Evolutionary conservation across 2,113 vertebrate species (phyloP).

Genomic region (Typhlomys cinereus): DNA sequence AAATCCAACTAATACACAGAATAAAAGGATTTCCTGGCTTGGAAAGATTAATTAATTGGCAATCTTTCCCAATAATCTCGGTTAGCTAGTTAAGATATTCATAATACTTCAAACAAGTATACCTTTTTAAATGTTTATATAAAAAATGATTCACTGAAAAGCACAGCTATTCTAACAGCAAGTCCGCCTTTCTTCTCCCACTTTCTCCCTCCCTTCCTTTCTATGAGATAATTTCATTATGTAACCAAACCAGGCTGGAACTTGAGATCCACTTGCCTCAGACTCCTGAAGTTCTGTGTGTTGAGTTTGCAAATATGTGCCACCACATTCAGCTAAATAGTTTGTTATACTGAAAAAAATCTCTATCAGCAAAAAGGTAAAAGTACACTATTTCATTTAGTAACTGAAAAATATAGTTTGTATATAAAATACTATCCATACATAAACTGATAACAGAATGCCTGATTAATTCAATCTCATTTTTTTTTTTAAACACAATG

Average conservation of each 20-base stretch:
- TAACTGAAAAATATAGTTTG: neutral
- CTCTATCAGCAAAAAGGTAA: neutral
- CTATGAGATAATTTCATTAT: neutral
- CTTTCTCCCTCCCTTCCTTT: neutral
- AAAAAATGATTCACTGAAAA: no score
- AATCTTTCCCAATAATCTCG: neutral
- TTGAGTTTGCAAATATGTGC: neutral
- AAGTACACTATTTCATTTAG: conserved; percentile 37
- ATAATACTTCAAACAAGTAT: neutral
- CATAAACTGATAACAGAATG: neutral
- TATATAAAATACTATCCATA: neutral
- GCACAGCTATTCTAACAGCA: no score
- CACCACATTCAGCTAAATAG: neutral
- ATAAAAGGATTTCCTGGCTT: neutral
- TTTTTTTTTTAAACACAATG: neutral
- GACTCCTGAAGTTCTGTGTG: neutral
- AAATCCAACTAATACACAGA: neutral
- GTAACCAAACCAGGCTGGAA: neutral
- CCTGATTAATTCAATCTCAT: neutral
- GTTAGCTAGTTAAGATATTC: conserved; percentile 2
- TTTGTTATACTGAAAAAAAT: neutral
- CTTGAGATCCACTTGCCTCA: neutral
- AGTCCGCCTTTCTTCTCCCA: no score
- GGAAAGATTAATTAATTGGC: neutral
- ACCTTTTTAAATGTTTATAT: no score